phyloP scores from a whole-genome alignment of 2,113 vertebrate genomes.

The Sula dactylatra region DNA sequence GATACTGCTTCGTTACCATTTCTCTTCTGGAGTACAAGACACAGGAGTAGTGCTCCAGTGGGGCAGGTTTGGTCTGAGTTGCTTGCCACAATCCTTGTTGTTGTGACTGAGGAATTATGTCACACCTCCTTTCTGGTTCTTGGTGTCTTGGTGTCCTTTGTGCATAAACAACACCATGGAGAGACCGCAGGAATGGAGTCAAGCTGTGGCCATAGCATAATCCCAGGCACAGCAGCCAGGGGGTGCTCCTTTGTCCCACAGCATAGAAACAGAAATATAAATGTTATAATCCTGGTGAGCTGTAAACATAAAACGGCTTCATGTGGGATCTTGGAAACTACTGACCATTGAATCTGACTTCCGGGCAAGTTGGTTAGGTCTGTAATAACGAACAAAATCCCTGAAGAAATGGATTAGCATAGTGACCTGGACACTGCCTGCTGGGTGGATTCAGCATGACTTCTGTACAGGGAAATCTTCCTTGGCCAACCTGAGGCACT shows the following conservation, averaged over 20 bases:
- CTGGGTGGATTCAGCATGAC: neutral
- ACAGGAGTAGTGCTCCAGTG: neutral
- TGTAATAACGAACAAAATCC: neutral
- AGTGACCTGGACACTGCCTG: neutral
- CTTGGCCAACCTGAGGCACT: neutral
- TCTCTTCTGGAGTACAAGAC: neutral
- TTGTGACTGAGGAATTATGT: neutral
- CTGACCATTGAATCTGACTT: neutral
- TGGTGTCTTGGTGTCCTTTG: neutral
- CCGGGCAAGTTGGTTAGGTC: neutral
- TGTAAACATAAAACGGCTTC: neutral
- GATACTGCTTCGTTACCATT: neutral
- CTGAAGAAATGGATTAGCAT: neutral
- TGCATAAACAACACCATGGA: neutral
- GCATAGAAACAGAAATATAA: neutral
- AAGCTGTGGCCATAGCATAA: rapidly evolving
- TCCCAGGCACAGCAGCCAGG: neutral
- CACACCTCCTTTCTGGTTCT: neutral
- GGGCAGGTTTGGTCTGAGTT: neutral
- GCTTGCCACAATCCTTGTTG: neutral
- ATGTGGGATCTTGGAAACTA: neutral
- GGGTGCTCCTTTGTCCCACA: neutral
- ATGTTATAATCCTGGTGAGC: neutral
- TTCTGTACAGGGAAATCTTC: neutral
- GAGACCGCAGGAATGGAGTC: neutral